Percentiles rank a stretch among this genome's conserved stretches.
Conservation (phyloP, 2,888 invertebrate species). For the Cephonodes hylas region DNA sequence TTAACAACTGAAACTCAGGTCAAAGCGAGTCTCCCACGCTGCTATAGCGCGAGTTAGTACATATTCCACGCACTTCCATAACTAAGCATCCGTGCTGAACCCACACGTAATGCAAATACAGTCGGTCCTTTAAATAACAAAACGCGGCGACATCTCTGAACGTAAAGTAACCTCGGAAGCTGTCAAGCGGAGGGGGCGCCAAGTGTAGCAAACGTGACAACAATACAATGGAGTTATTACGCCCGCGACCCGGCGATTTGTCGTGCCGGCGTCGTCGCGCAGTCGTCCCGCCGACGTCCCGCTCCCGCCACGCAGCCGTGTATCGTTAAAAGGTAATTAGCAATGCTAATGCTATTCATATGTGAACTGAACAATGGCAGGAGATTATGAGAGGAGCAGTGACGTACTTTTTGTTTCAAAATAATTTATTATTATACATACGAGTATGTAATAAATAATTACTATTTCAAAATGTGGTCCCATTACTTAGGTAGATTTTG, state of each 20-base stretch:
- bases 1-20: too few relatives aligned
- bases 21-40: too few relatives aligned
- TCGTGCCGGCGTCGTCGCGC: background rate
- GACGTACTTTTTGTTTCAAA: too few relatives aligned
- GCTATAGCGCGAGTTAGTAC: too few relatives aligned
- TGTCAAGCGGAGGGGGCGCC: background rate
- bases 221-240: conserved; percentile 8
- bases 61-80: too few relatives aligned
- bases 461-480: too few relatives aligned
- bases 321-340: conserved; percentile 44
- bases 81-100: too few relatives aligned
- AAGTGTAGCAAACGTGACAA: conserved; percentile 1
- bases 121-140: background rate
- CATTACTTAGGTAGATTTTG: too few relatives aligned
- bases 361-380: conserved; percentile 18
- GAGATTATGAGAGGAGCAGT: background rate
- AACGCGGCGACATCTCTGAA: background rate
- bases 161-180: background rate
- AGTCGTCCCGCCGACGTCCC: background rate
- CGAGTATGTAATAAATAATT: too few relatives aligned
- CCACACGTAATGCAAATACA: background rate
- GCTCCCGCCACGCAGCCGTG: conserved; percentile 18
- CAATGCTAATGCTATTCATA: conserved; percentile 48
- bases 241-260: conserved; percentile 8
- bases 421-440: too few relatives aligned